Evolutionary conservation across 2,888 invertebrate species (phyloP).

Genomic region (Ceriagrion tenellum): DNA sequence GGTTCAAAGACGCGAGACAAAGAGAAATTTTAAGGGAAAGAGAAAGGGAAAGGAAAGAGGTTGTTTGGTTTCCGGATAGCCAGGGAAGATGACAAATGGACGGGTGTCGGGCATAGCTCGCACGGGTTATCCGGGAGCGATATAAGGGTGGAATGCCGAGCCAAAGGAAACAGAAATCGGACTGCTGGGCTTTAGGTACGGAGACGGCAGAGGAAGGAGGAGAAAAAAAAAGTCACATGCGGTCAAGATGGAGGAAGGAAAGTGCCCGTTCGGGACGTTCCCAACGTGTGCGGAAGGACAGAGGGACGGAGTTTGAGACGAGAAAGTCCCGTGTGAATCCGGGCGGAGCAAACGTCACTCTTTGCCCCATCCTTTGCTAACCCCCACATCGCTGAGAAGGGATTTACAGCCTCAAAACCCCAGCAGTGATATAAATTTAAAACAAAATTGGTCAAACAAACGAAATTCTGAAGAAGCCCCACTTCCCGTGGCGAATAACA

Average conservation of each 20-base stretch:
- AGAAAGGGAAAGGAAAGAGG: not conserved
- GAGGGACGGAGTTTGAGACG: not conserved
- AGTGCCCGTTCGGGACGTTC: not conserved
- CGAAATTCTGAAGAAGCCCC: too few species aligned
- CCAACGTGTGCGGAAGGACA: not conserved
- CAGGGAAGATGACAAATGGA: conserved; percentile 5
- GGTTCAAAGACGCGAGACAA: not conserved
- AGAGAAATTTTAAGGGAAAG: not conserved
- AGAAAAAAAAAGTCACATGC: not conserved
- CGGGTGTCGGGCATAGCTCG: not conserved
- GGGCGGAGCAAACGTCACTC: not conserved
- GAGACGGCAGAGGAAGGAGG: not conserved
- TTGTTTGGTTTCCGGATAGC: not conserved
- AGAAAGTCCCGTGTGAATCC: not conserved
- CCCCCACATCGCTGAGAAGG: not conserved
- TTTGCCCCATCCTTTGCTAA: not conserved
- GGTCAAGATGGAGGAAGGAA: not conserved
- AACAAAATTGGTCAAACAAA: too few species aligned
- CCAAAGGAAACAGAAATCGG: not conserved
- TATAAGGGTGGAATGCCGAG: not conserved
- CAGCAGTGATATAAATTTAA: too few species aligned
- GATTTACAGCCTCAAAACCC: not conserved
- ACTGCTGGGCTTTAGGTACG: not conserved
- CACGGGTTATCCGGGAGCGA: not conserved
- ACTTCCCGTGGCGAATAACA: too few species aligned